Base-by-base conservation (phyloP, 1,140 invertebrate species). In the Adoxophyes honmai region DNA sequence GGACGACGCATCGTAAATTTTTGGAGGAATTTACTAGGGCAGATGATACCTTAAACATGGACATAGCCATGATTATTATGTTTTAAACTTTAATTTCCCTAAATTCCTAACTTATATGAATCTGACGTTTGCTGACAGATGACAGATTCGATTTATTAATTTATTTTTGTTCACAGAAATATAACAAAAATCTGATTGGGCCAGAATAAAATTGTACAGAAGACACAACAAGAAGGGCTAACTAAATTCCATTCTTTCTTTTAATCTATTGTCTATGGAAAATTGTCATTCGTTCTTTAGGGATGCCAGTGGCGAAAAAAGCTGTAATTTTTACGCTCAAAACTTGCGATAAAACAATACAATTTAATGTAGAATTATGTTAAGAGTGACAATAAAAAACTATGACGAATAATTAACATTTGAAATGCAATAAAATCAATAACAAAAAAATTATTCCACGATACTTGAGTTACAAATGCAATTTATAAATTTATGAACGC, bases 31-130 rank as follows among this genome's bases (percentile, higher is more conserved):
- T 80, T 16, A 74, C 44, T 52, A 86, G 16, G 0, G 72, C 63
- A 35, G 77, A 74, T 37, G 78, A 76, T 61, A 88, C 53, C 68
- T 86, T 88, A 33, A 83, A 78, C 67, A 88, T 70, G 36, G 78
- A 74, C 44, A 66, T 65, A 60, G 85, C 77, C 85, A 88, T 88
- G 57, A 62, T 83, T 71, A 64, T 59, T 4, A 3, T 3, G 6
- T 3, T 28, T 2, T 28, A 28, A 28, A 28, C 21, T 28, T 28
- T 28, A 28, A 28, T 11, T 13, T 44, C 16, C 39, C 16, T 44
- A 9, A 36, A 36, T 36, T 36, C n/a, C 2, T 10, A 10, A 36
- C 18, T 16, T 44, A 44, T 44, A 18, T 18, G n/a, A 21, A 16
- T 44, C 18, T 44, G 39, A 44, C 39, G 18, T 21, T 28, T 28